These are phyloP conservation scores for Ptychobarbus kaznakovi DNA, from an alignment of 2,797 vertebrate genomes.

Conservation along the genomic window DNA sequence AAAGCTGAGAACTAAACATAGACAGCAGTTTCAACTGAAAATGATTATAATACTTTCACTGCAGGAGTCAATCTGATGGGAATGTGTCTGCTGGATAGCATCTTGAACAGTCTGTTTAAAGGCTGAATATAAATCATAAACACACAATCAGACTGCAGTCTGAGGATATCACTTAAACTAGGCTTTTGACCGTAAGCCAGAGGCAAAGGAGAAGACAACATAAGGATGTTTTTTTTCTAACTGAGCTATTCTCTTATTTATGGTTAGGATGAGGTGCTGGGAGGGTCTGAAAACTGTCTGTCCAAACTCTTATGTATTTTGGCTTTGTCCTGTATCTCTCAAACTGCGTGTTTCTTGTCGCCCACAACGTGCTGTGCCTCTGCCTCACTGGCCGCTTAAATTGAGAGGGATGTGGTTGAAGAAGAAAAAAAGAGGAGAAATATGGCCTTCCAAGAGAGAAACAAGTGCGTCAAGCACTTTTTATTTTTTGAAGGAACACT, in stretches of 20 bases:
- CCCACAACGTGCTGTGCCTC: slow-evolving; percentile 33
- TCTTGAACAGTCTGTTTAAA: slow-evolving; percentile 11
- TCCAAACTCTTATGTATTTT: slow-evolving; percentile 52
- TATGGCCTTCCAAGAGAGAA: background rate
- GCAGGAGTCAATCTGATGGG: slow-evolving; percentile 34
- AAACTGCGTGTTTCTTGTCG: slow-evolving; percentile 38
- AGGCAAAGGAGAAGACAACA: slow-evolving; percentile 12
- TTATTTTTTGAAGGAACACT: background rate
- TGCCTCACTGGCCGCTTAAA: slow-evolving; percentile 24
- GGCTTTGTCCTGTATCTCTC: slow-evolving; percentile 11
- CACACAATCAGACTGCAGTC: slow-evolving; percentile 23
- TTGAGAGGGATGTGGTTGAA: slow-evolving; percentile 36
- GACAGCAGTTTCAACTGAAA: slow-evolving; percentile 10
- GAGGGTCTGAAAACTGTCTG: slow-evolving; percentile 14
- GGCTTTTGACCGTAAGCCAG: slow-evolving; percentile 22
- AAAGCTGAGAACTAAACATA: slow-evolving; percentile 11
- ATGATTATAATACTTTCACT: slow-evolving; percentile 25
- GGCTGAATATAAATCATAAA: slow-evolving; percentile 26
- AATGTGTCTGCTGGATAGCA: slow-evolving; percentile 29
- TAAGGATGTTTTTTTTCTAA: background rate
- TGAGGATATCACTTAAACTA: slow-evolving; percentile 21
- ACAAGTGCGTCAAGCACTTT: background rate
- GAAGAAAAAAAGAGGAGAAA: slow-evolving; percentile 18
- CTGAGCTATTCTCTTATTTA: slow-evolving; percentile 11
- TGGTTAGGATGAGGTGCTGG: background rate